phyloP scores from a whole-genome alignment of 2,113 vertebrate species.

The Perognathus longimembris region DNA sequence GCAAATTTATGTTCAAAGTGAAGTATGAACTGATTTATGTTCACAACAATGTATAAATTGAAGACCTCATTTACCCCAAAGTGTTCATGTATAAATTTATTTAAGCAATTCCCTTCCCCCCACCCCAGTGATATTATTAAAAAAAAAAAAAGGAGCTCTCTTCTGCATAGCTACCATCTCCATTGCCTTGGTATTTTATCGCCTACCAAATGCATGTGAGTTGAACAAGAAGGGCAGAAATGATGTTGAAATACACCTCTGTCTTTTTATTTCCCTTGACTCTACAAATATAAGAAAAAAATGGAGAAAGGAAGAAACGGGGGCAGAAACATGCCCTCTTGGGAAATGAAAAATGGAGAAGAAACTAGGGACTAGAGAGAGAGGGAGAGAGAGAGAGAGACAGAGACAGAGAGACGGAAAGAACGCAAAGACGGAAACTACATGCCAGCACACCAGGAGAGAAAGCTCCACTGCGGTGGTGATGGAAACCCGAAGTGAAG shows the following conservation, averaged over 20 bases:
- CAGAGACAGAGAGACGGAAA: slow-evolving; percentile 79
- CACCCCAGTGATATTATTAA: slow-evolving; percentile 66
- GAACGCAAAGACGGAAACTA: slow-evolving; percentile 83
- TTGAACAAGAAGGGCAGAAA: slow-evolving; percentile 83
- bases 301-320: slow-evolving; percentile 84
- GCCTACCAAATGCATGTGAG: neutral
- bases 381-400: slow-evolving; percentile 82
- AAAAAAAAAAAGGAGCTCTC: slow-evolving; percentile 74
- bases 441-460: slow-evolving; percentile 39
- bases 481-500: slow-evolving; percentile 94
- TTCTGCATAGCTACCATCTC: slow-evolving; percentile 89
- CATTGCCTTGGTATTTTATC: neutral
- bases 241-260: slow-evolving; percentile 90
- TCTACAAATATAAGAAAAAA: slow-evolving; percentile 88
- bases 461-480: slow-evolving; percentile 86
- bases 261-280: slow-evolving; percentile 84
- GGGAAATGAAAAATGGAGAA: slow-evolving; percentile 65
- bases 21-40: slow-evolving; percentile 71
- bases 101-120: slow-evolving; percentile 49
- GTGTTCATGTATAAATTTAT: slow-evolving; percentile 74
- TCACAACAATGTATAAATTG: slow-evolving; percentile 33
- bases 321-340: slow-evolving; percentile 71
- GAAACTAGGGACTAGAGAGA: slow-evolving; percentile 82
- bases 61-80: slow-evolving; percentile 65
- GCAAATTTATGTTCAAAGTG: slow-evolving; percentile 66